A percentile compares a stretch with the other conserved stretches of the same genome.
These are phyloP conservation scores for Actinernus sp. DNA, from an alignment of 92 coral and sea anemone genomes.

Conservation along the genomic window DNA sequence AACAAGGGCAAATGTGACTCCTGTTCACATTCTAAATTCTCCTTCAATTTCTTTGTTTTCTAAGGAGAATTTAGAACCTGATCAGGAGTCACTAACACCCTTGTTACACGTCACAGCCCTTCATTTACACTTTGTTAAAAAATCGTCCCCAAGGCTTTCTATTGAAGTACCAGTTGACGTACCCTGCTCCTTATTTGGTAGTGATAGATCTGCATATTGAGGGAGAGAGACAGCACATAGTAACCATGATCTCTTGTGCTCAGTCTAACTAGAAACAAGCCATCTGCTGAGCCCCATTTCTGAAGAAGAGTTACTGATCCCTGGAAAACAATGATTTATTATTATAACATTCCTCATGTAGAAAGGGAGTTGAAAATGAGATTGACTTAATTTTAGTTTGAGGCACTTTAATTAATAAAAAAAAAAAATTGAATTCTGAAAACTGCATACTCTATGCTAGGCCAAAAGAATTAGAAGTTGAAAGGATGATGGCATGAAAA, in stretches of 20 bases:
- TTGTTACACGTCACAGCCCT: no score
- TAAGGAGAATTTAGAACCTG: no score
- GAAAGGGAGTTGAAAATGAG: background rate
- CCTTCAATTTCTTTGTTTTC: no score
- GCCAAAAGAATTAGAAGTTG: background rate
- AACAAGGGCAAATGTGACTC: no score
- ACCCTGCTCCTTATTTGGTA: slow-evolving; percentile 94
- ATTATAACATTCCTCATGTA: background rate
- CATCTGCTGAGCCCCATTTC: slow-evolving; percentile 91
- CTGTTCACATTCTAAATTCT: no score
- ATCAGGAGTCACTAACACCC: no score
- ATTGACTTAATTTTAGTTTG: background rate
- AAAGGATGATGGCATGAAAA: no score
- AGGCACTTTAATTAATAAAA: background rate
- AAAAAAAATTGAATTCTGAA: background rate
- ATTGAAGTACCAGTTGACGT: slow-evolving; percentile 14
- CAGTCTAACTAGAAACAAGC: slow-evolving; percentile 86
- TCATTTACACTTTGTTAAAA: no score
- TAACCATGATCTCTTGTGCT: slow-evolving; percentile 97
- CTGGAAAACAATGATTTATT: slow-evolving; percentile 24
- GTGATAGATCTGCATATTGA: slow-evolving; percentile 82
- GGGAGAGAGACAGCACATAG: slow-evolving; percentile 85
- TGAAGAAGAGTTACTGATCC: slow-evolving; percentile 78
- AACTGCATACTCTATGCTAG: background rate
- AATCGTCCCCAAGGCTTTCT: no score